These are phyloP conservation scores for Mobula hypostoma DNA, from an alignment of 2,113 vertebrate species.

Conservation along the genomic window DNA sequence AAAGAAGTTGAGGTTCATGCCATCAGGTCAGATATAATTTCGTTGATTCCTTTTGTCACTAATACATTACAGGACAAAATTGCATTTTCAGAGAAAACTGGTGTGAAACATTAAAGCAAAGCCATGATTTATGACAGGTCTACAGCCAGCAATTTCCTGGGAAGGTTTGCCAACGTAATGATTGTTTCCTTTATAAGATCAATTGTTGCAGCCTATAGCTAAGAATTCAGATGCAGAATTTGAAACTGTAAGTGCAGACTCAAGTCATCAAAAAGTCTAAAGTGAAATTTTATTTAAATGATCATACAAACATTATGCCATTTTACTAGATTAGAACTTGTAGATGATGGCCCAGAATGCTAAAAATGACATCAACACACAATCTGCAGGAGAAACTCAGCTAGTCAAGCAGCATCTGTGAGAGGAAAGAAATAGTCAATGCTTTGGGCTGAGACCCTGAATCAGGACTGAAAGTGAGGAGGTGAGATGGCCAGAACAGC, in stretches of 20 bases:
- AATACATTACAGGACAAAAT: background rate
- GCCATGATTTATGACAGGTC: background rate
- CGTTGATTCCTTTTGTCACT: background rate
- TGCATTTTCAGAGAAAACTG: conserved; percentile 1
- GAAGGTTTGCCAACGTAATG: background rate
- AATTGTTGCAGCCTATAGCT: background rate
- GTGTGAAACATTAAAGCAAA: conserved; percentile 19
- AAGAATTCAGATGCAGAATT: background rate
- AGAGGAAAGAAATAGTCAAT: too few relatives aligned
- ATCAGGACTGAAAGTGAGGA: too few relatives aligned
- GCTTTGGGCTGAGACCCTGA: too few relatives aligned
- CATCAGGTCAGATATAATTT: background rate
- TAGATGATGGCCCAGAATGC: background rate
- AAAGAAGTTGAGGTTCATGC: too few relatives aligned
- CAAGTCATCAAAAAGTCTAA: background rate
- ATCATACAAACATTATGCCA: background rate
- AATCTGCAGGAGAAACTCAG: too few relatives aligned
- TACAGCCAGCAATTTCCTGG: background rate
- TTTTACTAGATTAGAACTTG: background rate
- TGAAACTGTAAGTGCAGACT: background rate
- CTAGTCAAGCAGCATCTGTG: too few relatives aligned
- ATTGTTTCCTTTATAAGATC: background rate
- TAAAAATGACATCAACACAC: background rate
- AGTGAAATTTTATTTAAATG: background rate
- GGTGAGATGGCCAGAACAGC: too few relatives aligned